Percentiles rank a stretch among this genome's conserved stretches.
phyloP scores from a whole-genome alignment of 2,113 vertebrate genomes.

The Stictonetta naevosa region DNA sequence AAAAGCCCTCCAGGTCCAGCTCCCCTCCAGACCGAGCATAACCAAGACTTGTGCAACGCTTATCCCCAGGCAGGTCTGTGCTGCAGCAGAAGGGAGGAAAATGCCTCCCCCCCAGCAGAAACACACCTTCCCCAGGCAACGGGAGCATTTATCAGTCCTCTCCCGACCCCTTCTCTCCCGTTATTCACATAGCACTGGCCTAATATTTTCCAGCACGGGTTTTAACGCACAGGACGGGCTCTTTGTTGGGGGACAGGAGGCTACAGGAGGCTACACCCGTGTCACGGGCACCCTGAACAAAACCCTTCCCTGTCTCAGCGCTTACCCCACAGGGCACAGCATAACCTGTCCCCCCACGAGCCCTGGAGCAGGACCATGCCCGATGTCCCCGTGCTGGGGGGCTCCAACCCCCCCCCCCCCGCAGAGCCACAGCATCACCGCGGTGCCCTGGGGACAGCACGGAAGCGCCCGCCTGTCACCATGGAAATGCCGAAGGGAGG shows the following conservation, averaged over 20 bases:
- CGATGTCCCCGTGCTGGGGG: rapidly evolving
- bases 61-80: not conserved
- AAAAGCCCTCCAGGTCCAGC: not conserved
- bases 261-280: not conserved
- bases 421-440: rapidly evolving
- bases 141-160: not conserved
- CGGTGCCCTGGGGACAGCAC: not conserved
- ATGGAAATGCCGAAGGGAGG: slow-evolving; percentile 48
- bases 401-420: not conserved
- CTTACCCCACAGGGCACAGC: not conserved
- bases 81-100: not conserved
- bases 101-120: not conserved
- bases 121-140: not conserved
- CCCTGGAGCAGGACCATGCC: rapidly evolving
- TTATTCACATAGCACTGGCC: not conserved
- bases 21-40: rapidly evolving
- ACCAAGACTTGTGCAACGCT: rapidly evolving
- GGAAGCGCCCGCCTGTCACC: not conserved
- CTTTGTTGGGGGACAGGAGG: not conserved
- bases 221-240: not conserved
- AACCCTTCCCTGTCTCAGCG: not conserved
- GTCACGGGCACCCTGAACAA: rapidly evolving
- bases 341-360: not conserved
- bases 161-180: not conserved
- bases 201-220: rapidly evolving